phyloP scores from a whole-genome alignment of 1,140 invertebrate species.

The Trypoxylus dichotomus region DNA sequence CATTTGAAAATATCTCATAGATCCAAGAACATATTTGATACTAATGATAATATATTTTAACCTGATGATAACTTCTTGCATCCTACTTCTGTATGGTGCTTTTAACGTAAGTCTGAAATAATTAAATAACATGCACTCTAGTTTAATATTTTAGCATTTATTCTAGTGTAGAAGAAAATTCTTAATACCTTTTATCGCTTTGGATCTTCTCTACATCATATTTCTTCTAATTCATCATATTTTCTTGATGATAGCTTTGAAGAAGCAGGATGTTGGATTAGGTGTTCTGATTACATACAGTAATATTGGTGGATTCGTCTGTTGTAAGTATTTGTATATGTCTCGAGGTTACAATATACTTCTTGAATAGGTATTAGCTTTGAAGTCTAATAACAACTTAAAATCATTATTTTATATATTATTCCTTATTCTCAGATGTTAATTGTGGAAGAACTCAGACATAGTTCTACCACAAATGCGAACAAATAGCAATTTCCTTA shows the following conservation, averaged over 20 bases:
- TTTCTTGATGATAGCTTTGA: conserved; percentile 23
- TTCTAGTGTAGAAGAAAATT: conserved; percentile 23
- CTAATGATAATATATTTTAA: not conserved
- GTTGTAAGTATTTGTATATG: conserved; percentile 20
- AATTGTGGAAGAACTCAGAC: no score
- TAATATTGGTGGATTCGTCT: conserved; percentile 27
- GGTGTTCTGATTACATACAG: conserved; percentile 26
- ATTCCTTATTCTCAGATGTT: no score
- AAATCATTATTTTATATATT: no score
- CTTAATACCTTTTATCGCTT: not conserved
- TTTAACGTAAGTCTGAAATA: conserved; percentile 3
- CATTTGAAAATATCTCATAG: not conserved
- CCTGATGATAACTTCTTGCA: not conserved
- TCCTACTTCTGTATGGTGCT: not conserved
- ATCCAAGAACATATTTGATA: not conserved
- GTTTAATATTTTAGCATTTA: not conserved
- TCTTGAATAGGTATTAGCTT: not conserved
- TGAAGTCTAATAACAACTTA: no score
- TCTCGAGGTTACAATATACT: no score
- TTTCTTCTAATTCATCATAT: not conserved
- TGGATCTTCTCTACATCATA: conserved; percentile 10
- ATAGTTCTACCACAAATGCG: no score
- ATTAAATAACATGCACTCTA: not conserved
- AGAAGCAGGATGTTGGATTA: conserved; percentile 16
- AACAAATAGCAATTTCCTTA: no score